Evolutionary conservation across 2,888 invertebrate genomes (phyloP).

Genomic region (Pocota personata): DNA sequence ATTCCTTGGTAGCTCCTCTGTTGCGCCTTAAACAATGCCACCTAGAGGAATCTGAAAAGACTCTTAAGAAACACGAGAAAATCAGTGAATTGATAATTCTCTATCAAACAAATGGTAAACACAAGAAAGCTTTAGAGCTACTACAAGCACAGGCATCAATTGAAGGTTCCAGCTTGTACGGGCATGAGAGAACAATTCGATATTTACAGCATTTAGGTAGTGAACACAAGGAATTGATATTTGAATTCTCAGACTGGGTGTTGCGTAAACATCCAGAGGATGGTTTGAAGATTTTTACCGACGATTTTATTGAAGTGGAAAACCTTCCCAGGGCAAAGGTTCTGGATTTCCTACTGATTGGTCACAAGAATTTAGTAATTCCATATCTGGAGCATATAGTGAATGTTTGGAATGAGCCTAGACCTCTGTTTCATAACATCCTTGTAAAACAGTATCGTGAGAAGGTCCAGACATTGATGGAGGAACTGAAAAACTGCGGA

Average conservation of each 20-base stretch:
- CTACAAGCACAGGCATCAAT: conserved; percentile 89
- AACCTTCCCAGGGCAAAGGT: conserved; percentile 94
- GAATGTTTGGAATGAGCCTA: conserved; percentile 93
- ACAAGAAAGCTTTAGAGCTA: conserved; percentile 94
- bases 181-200: conserved; percentile 92
- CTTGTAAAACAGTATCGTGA: conserved; percentile 95
- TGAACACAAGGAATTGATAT: conserved; percentile 93
- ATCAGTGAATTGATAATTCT: conserved; percentile 96
- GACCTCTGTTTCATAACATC: conserved; percentile 94
- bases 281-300: conserved; percentile 94
- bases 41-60: conserved; percentile 95
- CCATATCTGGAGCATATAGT: conserved; percentile 98
- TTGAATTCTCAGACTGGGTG: conserved; percentile 97
- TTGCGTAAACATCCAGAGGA: conserved; percentile 93
- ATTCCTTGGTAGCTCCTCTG: conserved; percentile 95
- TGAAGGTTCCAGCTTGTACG: conserved; percentile 87
- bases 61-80: conserved; percentile 93
- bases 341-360: conserved; percentile 93
- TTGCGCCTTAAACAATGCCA: conserved; percentile 96
- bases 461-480: conserved; percentile 84
- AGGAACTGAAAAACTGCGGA: conserved; percentile 77
- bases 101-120: conserved; percentile 96
- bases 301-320: conserved; percentile 94
- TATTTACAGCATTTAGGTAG: conserved; percentile 95
- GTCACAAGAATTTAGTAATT: conserved; percentile 91